These are phyloP conservation scores for Psix sp. DNA, from an alignment of 1,140 invertebrate genomes.

Conservation along the genomic window DNA sequence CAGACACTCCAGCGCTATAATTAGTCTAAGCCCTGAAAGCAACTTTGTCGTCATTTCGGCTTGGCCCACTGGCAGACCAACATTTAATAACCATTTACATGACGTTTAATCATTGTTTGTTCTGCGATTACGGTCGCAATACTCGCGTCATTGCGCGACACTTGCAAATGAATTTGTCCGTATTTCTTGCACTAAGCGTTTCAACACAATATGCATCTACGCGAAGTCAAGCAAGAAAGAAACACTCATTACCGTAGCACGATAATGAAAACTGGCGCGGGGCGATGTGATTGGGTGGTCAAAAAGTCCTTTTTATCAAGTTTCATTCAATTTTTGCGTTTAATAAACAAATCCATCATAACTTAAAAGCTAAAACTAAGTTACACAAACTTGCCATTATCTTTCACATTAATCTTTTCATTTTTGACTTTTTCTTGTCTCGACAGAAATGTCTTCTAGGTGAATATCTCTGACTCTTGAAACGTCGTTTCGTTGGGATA, in stretches of 20 bases:
- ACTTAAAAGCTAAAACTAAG: too few relatives aligned
- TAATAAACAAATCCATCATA: too few relatives aligned
- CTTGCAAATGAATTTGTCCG: conserved; percentile 16
- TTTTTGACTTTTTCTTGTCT: not conserved
- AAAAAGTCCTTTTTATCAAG: too few relatives aligned
- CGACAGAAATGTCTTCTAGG: not conserved
- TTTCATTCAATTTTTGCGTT: too few relatives aligned
- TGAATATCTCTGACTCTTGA: conserved; percentile 14
- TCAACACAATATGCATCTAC: conserved; percentile 13
- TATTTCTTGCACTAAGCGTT: conserved; percentile 1
- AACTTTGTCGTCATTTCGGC: not conserved
- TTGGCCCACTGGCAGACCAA: not conserved
- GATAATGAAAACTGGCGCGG: too few relatives aligned
- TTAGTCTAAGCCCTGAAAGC: conserved; percentile 15
- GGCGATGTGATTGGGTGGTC: too few relatives aligned
- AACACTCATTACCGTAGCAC: too few relatives aligned
- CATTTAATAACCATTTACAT: conserved; percentile 41
- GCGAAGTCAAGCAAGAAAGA: not conserved
- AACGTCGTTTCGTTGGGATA: conserved; percentile 33
- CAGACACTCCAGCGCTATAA: conserved; percentile 26
- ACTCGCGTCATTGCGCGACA: conserved; percentile 9
- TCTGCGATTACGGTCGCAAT: conserved; percentile 3
- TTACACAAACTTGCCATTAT: not conserved
- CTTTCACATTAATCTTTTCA: conserved; percentile 5
- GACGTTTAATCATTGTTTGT: conserved; percentile 38